Base-by-base conservation (phyloP, 2,797 vertebrate genomes). In the Podarcis lilfordi region DNA sequence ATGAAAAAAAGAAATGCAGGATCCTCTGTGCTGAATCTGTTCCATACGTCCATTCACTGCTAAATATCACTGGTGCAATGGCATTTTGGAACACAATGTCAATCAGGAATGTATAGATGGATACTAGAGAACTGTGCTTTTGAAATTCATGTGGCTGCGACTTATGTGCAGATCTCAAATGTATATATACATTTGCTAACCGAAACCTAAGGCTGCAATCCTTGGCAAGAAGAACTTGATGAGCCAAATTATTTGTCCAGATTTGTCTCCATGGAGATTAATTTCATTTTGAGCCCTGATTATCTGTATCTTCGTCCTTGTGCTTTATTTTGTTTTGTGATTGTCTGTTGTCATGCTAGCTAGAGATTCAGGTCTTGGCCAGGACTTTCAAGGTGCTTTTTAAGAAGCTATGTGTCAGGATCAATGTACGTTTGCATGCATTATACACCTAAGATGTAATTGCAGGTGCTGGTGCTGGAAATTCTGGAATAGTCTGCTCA, bases 311-410 rank as follows among this genome's bases (percentile, higher is more conserved):
- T 91, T 2, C 79, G 81, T 10, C 83, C 87, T 90, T 82, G 66
- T 29, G 6, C 5, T 0, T 0, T 6, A 55, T 79, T 76, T 86
- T 69, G 40, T 69, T 79, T 55, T 35, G 40, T 3, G 29, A 32
- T 4, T 40, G 43, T 0, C 0, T 1, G 2, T 2, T 61, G 35
- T 80, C 2, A 0, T 0, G 2, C 10, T 71, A 61, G 21, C 72
- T 25, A 23, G 1, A 40, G 0, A 0, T 23, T 43, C 35, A 29
- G 5, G 17, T 43, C 25, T 69, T 23, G 15, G 1, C 0, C 43
- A 86, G n/a, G 76, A 78, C 32, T 69, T 55, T 79, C 19, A 85
- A 76, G 25, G 25, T n/a, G 68, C 23, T 71, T 35, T 77, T 32
- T 11, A 77, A 85, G 40, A 0, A 68, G 10, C 76, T 80, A 19